Evolutionary conservation across 2,113 vertebrate species (phyloP).

Genomic region (Equus przewalskii): DNA sequence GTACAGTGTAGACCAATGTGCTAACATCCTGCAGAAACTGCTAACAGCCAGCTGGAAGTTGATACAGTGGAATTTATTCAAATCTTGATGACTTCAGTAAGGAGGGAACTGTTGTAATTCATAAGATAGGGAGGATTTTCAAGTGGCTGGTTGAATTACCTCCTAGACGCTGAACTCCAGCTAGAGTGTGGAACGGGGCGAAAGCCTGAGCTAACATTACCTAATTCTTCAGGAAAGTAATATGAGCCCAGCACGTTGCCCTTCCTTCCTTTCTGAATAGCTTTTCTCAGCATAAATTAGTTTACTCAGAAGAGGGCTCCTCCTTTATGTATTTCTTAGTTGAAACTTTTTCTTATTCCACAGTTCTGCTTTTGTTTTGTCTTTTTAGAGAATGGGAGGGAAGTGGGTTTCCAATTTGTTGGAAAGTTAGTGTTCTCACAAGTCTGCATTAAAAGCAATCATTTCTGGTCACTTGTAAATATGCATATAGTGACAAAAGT

Average conservation of each 20-base stretch:
- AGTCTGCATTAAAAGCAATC: background rate
- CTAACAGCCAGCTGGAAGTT: background rate
- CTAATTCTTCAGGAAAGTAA: conserved; percentile 65
- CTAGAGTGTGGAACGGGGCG: background rate
- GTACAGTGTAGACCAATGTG: background rate
- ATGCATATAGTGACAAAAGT: background rate
- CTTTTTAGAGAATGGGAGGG: background rate
- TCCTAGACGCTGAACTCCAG: conserved; percentile 51
- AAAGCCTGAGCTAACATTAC: background rate
- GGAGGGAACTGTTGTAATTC: background rate
- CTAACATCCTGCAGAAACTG: background rate
- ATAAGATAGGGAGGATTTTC: conserved; percentile 22
- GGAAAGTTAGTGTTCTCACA: background rate
- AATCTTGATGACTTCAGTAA: conserved; percentile 35
- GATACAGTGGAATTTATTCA: conserved; percentile 32
- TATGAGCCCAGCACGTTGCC: background rate
- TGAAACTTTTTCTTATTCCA: background rate
- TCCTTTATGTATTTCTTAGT: background rate
- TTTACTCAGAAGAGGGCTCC: background rate
- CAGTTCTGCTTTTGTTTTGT: background rate
- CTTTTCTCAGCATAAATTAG: background rate
- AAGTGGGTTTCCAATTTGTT: background rate
- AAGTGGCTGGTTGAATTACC: conserved; percentile 41
- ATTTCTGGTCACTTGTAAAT: conserved; percentile 37
- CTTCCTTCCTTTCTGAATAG: conserved; percentile 5